A percentile compares a stretch with the other conserved stretches of the same genome.
These are phyloP conservation scores for Pseudochromis fuscus DNA, from an alignment of 2,797 vertebrate species.

Conservation along the genomic window DNA sequence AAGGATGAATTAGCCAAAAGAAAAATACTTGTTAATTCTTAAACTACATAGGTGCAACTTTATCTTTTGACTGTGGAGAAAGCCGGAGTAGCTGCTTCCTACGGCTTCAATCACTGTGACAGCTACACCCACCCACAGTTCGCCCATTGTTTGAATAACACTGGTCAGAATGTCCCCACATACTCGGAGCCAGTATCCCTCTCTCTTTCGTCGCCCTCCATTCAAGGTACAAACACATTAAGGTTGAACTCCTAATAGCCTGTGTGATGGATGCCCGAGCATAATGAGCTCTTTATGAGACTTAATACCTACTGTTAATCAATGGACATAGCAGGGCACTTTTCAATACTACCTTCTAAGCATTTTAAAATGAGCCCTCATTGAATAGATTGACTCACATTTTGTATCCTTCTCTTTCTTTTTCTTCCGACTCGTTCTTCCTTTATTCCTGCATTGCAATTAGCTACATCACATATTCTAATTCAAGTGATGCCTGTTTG, in stretches of 20 bases:
- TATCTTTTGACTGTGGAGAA: neutral
- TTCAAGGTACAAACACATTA: slow-evolving; percentile 82
- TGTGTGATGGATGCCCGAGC: slow-evolving; percentile 87
- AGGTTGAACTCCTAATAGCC: slow-evolving; percentile 84
- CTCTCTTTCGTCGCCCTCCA: slow-evolving; percentile 67
- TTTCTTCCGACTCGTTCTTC: slow-evolving; percentile 82
- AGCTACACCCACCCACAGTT: slow-evolving; percentile 20
- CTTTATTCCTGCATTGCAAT: slow-evolving; percentile 86
- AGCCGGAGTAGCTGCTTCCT: neutral
- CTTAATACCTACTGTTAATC: slow-evolving; percentile 96
- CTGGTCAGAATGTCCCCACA: slow-evolving; percentile 55
- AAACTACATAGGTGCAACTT: neutral
- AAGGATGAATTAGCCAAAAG: neutral
- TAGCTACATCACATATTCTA: slow-evolving; percentile 86
- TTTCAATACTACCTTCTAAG: slow-evolving; percentile 92
- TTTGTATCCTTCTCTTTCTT: slow-evolving; percentile 72
- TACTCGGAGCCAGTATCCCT: slow-evolving; percentile 56
- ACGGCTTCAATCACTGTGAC: too few species aligned
- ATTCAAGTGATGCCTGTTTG: slow-evolving; percentile 77
- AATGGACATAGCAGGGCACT: slow-evolving; percentile 90
- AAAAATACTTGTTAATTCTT: neutral
- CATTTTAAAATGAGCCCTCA: slow-evolving; percentile 92
- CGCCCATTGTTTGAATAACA: slow-evolving; percentile 47
- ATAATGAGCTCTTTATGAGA: slow-evolving; percentile 93
- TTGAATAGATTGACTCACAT: slow-evolving; percentile 92